Conservation (phyloP, 53 echinoderm and acorn worm species). For the Luidia sarsii region DNA sequence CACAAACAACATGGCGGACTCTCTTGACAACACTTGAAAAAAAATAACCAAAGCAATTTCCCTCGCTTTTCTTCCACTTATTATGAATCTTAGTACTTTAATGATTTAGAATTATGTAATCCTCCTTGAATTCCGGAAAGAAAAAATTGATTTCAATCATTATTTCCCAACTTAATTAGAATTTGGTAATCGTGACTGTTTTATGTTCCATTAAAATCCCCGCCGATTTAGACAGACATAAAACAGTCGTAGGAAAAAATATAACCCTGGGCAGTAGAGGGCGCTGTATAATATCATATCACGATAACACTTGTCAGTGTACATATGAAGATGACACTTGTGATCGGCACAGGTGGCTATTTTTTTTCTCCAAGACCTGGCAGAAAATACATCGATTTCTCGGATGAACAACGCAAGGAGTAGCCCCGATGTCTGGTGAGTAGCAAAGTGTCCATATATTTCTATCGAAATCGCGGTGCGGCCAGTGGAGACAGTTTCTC, state of each 20-base stretch:
- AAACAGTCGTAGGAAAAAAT: background rate
- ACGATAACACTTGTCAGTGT: background rate
- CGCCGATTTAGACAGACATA: background rate
- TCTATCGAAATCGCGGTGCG: no score
- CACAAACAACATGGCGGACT: slow-evolving; percentile 48
- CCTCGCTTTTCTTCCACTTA: no score
- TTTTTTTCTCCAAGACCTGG: no score
- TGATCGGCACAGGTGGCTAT: no score
- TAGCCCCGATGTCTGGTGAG: slow-evolving; percentile 44
- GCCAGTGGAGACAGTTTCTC: no score
- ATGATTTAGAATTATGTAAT: no score
- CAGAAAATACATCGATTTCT: background rate
- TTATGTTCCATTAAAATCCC: background rate
- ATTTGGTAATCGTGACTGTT: no score
- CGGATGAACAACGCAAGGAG: slow-evolving; percentile 1
- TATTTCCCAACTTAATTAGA: no score
- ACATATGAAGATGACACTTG: background rate
- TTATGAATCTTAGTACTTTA: no score
- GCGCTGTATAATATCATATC: background rate
- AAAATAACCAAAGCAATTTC: no score
- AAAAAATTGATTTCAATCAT: no score
- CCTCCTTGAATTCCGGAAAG: background rate
- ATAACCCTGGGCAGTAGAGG: background rate
- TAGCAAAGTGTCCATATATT: background rate
- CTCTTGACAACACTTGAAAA: slow-evolving; percentile 32